Base-by-base conservation (phyloP, 2,113 vertebrate genomes). In the Stegastes partitus region DNA sequence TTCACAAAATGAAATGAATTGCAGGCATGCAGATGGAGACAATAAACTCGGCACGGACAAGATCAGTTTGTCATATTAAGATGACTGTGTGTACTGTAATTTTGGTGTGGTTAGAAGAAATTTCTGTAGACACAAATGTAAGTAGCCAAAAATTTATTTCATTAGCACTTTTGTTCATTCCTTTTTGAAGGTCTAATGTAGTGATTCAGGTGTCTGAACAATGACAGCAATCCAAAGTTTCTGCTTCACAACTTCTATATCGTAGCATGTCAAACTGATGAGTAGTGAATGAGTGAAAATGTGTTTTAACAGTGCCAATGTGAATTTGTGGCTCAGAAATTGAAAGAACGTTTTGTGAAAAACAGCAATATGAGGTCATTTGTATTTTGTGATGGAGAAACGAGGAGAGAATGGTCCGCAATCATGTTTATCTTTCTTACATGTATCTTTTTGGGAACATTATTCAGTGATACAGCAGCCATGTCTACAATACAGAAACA, bases 81-180 rank as follows among this genome's bases (percentile, higher is more conserved):
- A 15, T 63, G 23, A 65, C 59, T 77, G 19, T 8, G 2, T 84
- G 74, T 86, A 54, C 57, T 68, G 77, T 72, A 74, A 61, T 37
- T 64, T 66, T 44, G n/a, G n/a, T n/a, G n/a, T 77, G 26, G 53
- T 64, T 63, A 55, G 26, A 63, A 14, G 3, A 44, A 73, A 23
- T 42, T 49, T 34, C 7, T 34, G 15, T 47, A 47, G 18, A 47
- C 18, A 19, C 15, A 47, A 47, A 18, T 11, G 2, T 5, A 26
- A 15, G 51, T 68, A 70, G 65, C 55, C 8, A 15, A 57, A 6
- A 45, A 34, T 72, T 4, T 58, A 82, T 64, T 76, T 68, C 74
- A 54, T 37, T 54, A 74, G 68, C 68, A 78, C 77, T 70, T 79
- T 74, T 62, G 34, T 77, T 9, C 2, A 67, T 50, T 83, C 14